Percentiles rank a stretch among this genome's conserved stretches.
These are phyloP conservation scores for Harpalus rubripes DNA, from an alignment of 2,888 invertebrate genomes.

Conservation along the genomic window DNA sequence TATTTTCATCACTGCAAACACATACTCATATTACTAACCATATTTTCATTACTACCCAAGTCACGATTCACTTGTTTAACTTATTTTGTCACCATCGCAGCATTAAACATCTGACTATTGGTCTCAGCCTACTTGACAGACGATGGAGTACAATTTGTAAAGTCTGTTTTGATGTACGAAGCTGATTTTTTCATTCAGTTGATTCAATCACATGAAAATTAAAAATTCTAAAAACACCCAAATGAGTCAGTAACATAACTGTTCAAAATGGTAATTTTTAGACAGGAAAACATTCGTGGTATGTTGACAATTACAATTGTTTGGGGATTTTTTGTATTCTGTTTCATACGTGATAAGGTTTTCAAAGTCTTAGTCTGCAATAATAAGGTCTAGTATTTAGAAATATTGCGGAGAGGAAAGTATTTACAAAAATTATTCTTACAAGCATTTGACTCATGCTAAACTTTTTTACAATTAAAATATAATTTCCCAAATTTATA, in stretches of 20 bases:
- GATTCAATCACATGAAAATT: too few relatives aligned
- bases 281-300: background rate
- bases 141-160: background rate
- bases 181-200: too few relatives aligned
- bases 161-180: background rate
- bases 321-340: background rate
- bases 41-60: background rate
- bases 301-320: background rate
- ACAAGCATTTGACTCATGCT: too few relatives aligned
- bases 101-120: conserved; percentile 16
- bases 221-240: background rate
- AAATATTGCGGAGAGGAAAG: too few relatives aligned
- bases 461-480: too few relatives aligned
- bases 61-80: conserved; percentile 39
- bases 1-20: background rate
- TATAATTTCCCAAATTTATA: too few relatives aligned
- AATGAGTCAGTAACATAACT: conserved; percentile 9
- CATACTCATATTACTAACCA: conserved; percentile 20
- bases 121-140: conserved; percentile 23
- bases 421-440: too few relatives aligned
- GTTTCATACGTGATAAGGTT: background rate
- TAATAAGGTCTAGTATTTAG: too few relatives aligned
- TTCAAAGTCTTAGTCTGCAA: too few relatives aligned
- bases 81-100: conserved; percentile 34
- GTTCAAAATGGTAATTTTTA: conserved; percentile 1